Evolutionary conservation across 2,797 vertebrate species (phyloP).

Genomic region (Ctenochaetus hawaiiensis): DNA sequence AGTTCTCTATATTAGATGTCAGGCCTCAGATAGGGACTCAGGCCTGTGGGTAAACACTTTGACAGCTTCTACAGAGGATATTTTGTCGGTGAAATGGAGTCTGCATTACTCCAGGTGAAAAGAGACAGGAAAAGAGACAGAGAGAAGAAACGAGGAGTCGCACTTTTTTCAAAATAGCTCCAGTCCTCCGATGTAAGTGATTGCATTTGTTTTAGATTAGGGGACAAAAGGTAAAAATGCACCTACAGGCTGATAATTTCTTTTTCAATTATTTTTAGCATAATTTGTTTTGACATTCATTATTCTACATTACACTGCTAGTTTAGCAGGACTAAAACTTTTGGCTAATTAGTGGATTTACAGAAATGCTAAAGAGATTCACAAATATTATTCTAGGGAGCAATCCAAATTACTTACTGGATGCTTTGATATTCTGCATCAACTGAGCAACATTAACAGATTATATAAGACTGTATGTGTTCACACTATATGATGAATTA

Average conservation of each 20-base stretch:
- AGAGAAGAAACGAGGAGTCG: conserved; percentile 47
- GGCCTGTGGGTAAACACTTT: conserved; percentile 86
- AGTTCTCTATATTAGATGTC: conserved; percentile 87
- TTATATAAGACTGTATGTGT: conserved; percentile 38
- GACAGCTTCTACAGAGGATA: conserved; percentile 86
- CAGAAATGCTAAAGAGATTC: neutral
- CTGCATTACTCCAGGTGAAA: conserved; percentile 80
- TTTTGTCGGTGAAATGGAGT: conserved; percentile 87
- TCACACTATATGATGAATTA: conserved; percentile 40
- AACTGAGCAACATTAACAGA: conserved; percentile 26
- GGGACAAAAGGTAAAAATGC: conserved; percentile 30
- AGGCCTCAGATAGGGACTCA: conserved; percentile 86
- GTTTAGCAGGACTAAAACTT: conserved; percentile 15
- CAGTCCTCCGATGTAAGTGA: conserved; percentile 23
- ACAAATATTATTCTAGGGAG: neutral
- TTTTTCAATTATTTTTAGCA: conserved; percentile 13
- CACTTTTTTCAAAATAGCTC: conserved; percentile 47
- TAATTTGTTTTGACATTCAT: conserved; percentile 28
- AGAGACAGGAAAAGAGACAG: conserved; percentile 66
- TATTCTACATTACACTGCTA: conserved; percentile 5
- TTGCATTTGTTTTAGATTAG: conserved; percentile 40
- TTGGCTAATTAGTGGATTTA: conserved; percentile 18
- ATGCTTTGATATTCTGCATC: conserved; percentile 20
- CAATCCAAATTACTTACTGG: conserved; percentile 9
- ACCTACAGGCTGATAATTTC: neutral